Evolutionary conservation across 2,113 vertebrate species (phyloP), one percentile per base, ranked within the genome.

Genomic region (Tiliqua scincoides): DNA sequence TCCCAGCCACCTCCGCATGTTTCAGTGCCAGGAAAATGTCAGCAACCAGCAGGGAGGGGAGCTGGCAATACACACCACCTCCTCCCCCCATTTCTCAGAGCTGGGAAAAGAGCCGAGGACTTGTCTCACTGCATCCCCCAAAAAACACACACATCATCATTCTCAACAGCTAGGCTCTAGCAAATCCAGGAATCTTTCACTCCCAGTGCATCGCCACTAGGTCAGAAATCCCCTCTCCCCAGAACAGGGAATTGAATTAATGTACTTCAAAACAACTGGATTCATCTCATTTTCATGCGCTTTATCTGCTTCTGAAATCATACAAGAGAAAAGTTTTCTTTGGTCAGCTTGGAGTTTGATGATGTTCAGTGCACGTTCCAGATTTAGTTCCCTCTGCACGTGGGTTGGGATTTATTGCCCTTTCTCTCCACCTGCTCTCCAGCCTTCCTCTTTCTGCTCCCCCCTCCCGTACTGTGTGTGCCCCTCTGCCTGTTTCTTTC

Each of bases 21-120:
- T 68, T 81, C 85, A 54, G 48, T 86, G 85, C 85, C 85, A 86
- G 78, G 70, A 73, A 86, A 86, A 86, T 86, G 85, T 86, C 85
- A 86, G 85, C 52, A 72, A 27, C 37, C 43, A 82, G 82, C 57
- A 61, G 83, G 37, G 57, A 73, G 83, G 87, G 61, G 76, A 87
- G 78, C 80, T 62, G 15, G 70, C 21, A 70, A 83, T 14, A 21
- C 65, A 87, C 63, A 81, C 82, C 52, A 87, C 35, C 84, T 27
- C 43, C 54, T 67, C 48, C 17, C 48, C 17, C 65, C n/a, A 23
- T 30, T 82, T 79, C 52, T 71, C 62, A 68, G 61, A 86, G 68
- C 78, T 81, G 85, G 85, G 68, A 67, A 63, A 82, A 85, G 72
- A 67, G 74, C 81, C 68, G 15, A 0, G 65, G 20, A 81, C n/a